These are phyloP conservation scores for Coelopa frigida DNA, from an alignment of 1,140 invertebrate species.

Conservation along the genomic window DNA sequence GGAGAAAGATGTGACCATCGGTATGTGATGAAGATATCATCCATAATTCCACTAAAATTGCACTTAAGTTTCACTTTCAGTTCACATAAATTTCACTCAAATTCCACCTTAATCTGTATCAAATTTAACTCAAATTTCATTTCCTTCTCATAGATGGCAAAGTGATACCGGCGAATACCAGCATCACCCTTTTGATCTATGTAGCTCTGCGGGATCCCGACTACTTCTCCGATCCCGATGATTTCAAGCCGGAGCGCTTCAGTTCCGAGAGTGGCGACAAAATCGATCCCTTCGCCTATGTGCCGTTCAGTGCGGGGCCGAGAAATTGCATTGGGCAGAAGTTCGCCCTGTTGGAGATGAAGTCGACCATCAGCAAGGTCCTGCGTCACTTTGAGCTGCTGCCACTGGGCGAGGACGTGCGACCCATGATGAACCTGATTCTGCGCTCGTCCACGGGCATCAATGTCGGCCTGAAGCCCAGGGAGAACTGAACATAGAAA, in stretches of 20 bases:
- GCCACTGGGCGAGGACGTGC: slow-evolving; percentile 22
- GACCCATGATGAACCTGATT: slow-evolving; percentile 26
- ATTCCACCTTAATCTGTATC: neutral
- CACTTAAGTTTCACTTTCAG: neutral
- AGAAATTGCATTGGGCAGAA: slow-evolving; percentile 64
- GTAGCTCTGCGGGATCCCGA: slow-evolving; percentile 48
- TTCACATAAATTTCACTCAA: neutral
- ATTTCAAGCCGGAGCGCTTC: slow-evolving; percentile 60
- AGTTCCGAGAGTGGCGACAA: slow-evolving; percentile 26
- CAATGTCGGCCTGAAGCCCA: slow-evolving; percentile 28
- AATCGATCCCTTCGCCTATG: slow-evolving; percentile 47
- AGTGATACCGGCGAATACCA: slow-evolving; percentile 41
- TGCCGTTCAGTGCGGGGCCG: slow-evolving; percentile 61
- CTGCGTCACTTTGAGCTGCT: slow-evolving; percentile 38
- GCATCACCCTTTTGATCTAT: slow-evolving; percentile 42
- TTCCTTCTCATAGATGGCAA: slow-evolving; percentile 17
- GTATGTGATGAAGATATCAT: slow-evolving; percentile 15
- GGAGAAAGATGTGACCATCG: slow-evolving; percentile 46
- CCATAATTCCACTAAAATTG: neutral
- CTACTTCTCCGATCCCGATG: slow-evolving; percentile 52
- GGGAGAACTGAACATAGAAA: slow-evolving; percentile 18
- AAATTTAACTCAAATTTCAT: neutral
- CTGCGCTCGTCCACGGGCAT: slow-evolving; percentile 30
- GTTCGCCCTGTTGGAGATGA: slow-evolving; percentile 71
- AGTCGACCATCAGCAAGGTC: slow-evolving; percentile 46